Base-by-base conservation (phyloP, 1,140 invertebrate genomes). In the Rhopalosiphum maidis region DNA sequence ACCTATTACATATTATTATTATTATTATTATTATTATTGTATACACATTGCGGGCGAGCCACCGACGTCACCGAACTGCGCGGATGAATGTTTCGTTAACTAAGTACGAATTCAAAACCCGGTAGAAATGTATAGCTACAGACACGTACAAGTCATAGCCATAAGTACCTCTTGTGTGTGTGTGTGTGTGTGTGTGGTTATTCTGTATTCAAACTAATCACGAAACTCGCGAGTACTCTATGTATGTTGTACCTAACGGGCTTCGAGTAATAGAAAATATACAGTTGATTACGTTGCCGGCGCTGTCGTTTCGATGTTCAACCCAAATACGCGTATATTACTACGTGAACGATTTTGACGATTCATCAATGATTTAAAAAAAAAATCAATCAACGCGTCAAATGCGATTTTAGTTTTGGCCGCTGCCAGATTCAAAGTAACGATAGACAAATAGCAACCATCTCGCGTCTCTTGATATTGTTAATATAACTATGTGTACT, bases 191-290 rank as follows among this genome's bases (percentile, higher is more conserved):
- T 37, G 37, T 37, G 77, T 30, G 43, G 23, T 86, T 46, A 86
- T 46, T 86, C 43, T 86, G 15, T n/a, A 86, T 86, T 86, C 41
- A 86, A 86, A 86, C 85, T 86, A 86, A 86, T 86, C 85, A 86
- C 85, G n/a, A 2, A 18, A 86, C 85, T 86, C 23, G 9, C 23
- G 41, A 2, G 23, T 85, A 86, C 37, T n/a, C 37, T 41, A 41
- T 77, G 7, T 23, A 86, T 46, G 46, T 43, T 83, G 41, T 82
- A 83, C 21, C 82, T 83, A 41, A 60, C 18, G n/a, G 60, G 60
- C 30, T 77, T 21, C n/a, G n/a, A n/a, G 18, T 77, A n/a, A 77
- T 77, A 15, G 60, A n/a, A 35, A 35, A 77, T 77, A n/a, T 77
- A n/a, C 60, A 35, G n/a, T 77, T 77, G 60, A 35, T 77, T 77